Evolutionary conservation across 2,888 invertebrate genomes (phyloP).

Genomic region (Erynnis tages): DNA sequence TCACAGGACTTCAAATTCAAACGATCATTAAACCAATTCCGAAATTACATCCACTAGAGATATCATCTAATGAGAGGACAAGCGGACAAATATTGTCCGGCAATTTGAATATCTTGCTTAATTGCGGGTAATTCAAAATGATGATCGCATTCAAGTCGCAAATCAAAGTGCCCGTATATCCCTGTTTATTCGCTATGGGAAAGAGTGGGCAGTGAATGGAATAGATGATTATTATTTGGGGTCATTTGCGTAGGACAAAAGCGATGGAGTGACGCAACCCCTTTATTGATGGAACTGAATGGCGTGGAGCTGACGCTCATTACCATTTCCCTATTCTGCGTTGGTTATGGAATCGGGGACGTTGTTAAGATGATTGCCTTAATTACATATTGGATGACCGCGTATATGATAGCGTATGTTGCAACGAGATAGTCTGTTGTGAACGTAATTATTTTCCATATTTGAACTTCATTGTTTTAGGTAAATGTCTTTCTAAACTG

Average conservation of each 20-base stretch:
- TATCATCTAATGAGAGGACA: conserved; percentile 43
- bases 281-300: conserved; percentile 46
- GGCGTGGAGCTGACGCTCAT: conserved; percentile 44
- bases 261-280: conserved; percentile 54
- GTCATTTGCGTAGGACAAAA: conserved; percentile 76
- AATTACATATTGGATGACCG: conserved; percentile 4
- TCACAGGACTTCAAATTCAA: conserved; percentile 8
- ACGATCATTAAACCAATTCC: conserved; percentile 14
- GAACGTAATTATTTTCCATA: not conserved
- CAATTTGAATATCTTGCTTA: conserved; percentile 54
- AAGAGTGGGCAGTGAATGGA: conserved; percentile 67
- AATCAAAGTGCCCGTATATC: conserved; percentile 79
- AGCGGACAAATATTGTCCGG: conserved; percentile 47
- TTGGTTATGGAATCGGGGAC: not conserved
- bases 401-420: no score
- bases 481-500: no score
- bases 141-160: conserved; percentile 70
- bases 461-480: no score
- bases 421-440: no score
- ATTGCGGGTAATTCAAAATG: conserved; percentile 72
- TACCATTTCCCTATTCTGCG: conserved; percentile 1
- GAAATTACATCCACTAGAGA: conserved; percentile 28
- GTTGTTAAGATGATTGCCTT: conserved; percentile 17
- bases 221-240: conserved; percentile 75
- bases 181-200: conserved; percentile 78